Evolutionary conservation across 1,140 invertebrate genomes (phyloP).

Genomic region (Mylabris phalerata): DNA sequence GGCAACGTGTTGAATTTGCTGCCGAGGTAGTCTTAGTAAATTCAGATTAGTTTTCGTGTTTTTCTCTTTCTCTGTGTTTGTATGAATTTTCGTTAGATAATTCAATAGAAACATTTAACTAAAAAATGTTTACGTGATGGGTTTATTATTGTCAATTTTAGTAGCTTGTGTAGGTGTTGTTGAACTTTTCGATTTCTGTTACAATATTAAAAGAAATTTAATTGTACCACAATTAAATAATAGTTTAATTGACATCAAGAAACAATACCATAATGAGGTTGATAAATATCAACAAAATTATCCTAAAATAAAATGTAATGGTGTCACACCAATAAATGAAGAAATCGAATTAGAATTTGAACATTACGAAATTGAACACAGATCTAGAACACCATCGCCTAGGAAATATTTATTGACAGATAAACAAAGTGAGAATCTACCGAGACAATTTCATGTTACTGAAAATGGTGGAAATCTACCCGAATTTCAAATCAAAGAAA

Average conservation of each 20-base stretch:
- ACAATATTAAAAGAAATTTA: conserved; percentile 42
- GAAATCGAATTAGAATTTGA: conserved; percentile 24
- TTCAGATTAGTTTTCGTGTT: too few species aligned
- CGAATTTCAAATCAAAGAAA: conserved; percentile 22
- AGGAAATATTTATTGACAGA: conserved; percentile 24
- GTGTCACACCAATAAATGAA: conserved; percentile 9
- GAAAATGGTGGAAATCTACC: conserved; percentile 20
- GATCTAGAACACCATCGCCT: conserved; percentile 19
- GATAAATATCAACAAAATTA: neutral
- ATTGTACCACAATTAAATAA: neutral
- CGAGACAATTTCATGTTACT: conserved; percentile 15
- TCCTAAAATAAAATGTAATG: neutral
- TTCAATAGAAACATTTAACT: conserved; percentile 2
- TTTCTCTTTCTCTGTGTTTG: too few species aligned
- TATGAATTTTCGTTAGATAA: conserved; percentile 16
- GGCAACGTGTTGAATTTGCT: too few species aligned
- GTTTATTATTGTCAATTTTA: conserved; percentile 60
- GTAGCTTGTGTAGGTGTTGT: conserved; percentile 64
- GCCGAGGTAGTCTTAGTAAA: too few species aligned
- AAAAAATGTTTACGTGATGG: conserved; percentile 45
- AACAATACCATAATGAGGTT: neutral
- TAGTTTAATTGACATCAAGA: neutral
- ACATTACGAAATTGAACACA: neutral
- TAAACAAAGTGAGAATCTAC: conserved; percentile 1
- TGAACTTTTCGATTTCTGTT: conserved; percentile 55